Evolutionary conservation across 1,140 invertebrate genomes (phyloP), one percentile per base, ranked within the genome.

Genomic region (Apis laboriosa): DNA sequence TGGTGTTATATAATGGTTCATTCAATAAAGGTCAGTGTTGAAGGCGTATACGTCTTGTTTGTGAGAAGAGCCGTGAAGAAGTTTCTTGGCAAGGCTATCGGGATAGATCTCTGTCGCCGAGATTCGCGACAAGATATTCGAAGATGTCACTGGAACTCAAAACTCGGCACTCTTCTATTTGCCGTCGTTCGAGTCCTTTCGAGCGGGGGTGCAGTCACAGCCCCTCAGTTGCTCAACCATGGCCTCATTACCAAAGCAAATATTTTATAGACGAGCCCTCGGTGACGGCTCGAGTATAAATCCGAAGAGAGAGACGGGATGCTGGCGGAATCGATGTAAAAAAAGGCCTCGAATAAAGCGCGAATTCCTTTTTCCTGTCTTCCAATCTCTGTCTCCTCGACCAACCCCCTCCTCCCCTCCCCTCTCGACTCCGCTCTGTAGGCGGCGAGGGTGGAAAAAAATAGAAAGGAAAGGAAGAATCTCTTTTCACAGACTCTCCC

Each of bases 221-320:
- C 78, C 66, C 60, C 67, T 68, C 85, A 78, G 75, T 88, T 87
- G 88, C 90, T 91, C 87, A 92, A 89, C 90, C 92, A 86, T 94
- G 91, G 93, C 93, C 92, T 94, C 93, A 94, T 94, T 94, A 94
- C 92, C 90, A 94, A 94, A 94, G 93, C 92, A 94, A 94, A 94
- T 94, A 94, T 94, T 94, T 94, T 92, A 94, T 93, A 94, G 93
- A 92, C 93, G 90, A 91, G 90, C 86, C 90, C 88, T 86, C 74
- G 61, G 58, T 87, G 88, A 91, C 88, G 89, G 17, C 13, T 70
- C 67, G 71, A 87, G 73, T 19, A 83, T 51, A 81, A 88, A 89
- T 85, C 70, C 28, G 75, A 64, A 67, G 75, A 43, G 74, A 80
- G 74, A 80, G 76, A 83, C 61, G 67, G 80, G 64, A 89, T 84